Evolutionary conservation across 2,888 invertebrate species (phyloP), one percentile per base, ranked within the genome.

Genomic region (Frankliniella fusca): DNA sequence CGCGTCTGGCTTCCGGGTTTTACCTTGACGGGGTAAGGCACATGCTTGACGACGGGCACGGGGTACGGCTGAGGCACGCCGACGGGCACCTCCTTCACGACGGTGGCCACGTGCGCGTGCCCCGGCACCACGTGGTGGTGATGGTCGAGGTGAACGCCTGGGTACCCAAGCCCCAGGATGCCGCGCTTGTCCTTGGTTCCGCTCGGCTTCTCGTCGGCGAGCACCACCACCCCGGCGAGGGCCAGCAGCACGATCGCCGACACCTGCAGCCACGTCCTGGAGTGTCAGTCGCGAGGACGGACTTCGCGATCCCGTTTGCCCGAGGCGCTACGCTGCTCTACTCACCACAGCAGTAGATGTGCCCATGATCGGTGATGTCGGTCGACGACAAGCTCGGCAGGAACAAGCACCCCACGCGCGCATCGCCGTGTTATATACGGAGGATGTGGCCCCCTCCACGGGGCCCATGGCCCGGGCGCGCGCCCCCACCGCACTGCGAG

Each of bases 11-110:
- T 38, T 38, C 3, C 38, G 18, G 15, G 12, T 15, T 18, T 54
- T 20, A 76, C 70, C 70, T 76, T 76, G 27, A 76, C 70, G 70
- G 70, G 27, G 23, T 27, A 23, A 27, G 70, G 23, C 12, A 76
- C 70, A 10, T 76, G 70, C 70, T 76, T 76, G 27, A 76, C 12
- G 27, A 76, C 70, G 70, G 70, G 70, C 70, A 76, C 70, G 9
- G 70, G 23, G 23, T 12, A 23, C 27, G 70, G 70, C 23, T 76
- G 70, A 2, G 70, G 70, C 11, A 76, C 70, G 11, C 23, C 27
- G 23, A 76, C 70, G 70, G 70, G 70, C 70, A 76, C 70, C 70
- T 76, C 70, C 70, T 76, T 76, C 10, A 23, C 27, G 70, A 76
- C 70, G 70, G 23, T 23, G 23, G 12, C 23, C 70, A 23, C 23